Base-by-base conservation (phyloP, 2,113 vertebrate species). In the Hypomesus transpacificus region DNA sequence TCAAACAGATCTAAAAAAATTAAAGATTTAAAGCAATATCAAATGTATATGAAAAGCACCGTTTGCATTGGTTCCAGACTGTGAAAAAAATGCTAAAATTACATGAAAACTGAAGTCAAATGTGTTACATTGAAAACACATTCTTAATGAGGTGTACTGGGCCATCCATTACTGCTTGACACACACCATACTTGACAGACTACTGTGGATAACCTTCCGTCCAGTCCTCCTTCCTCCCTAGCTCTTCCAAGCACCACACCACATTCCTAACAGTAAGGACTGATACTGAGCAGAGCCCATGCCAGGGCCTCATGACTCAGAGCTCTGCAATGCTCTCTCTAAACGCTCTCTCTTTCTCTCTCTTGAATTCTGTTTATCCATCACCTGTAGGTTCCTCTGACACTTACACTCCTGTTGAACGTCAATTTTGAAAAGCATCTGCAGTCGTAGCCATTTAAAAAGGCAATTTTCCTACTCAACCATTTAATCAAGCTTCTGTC, bases 261-360 rank as follows among this genome's bases (percentile, higher is more conserved):
- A 75, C 78, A 80, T 83, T 83, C 81, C 75, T 73, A 60, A 77
- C 22, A 70, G 78, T 77, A 75, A 64, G 66, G 22, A 18, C 26
- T 34, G 61, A 63, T 63, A 28, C 61, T 31, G 16, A 31, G 31
- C 26, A 63, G 26, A 31, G 6, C 2, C 22, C 2, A 5, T 18
- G 14, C 24, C 24, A 28, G 24, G 14, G 16, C 21, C 34, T 28
- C 17, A 9, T 64, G 62, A 64, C 9, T 64, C 31, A 64, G 62
- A 64, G 26, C 28, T 31, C 26, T 62, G 24, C 22, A 18, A n/a
- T 18, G 28, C 31, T 65, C 39, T 65, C 34, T 34, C 28, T 34
- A 63, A 63, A 46, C 39, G 39, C 39, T 11, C 39, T 9, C 39
- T 46, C 39, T 13, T 46, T 46, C 39, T 46, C 39, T 9, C 8